Evolutionary conservation across 2,888 invertebrate species (phyloP), one percentile per base, ranked within the genome.

Genomic region (Holacanthella duospinosa): DNA sequence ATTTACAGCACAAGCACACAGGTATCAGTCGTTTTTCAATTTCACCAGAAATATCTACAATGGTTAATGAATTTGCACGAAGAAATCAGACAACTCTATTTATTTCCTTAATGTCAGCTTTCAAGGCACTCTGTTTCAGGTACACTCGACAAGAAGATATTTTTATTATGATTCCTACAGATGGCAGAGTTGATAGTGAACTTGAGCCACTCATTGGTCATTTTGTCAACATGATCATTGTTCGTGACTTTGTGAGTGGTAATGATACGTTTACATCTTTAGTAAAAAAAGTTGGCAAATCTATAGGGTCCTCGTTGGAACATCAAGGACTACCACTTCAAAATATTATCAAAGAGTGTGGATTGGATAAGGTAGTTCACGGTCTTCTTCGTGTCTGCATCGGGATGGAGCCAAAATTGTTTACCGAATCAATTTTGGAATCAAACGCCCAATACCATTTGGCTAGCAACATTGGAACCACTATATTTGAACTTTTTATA

Each of bases 241-340:
- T 57, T 29, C 29, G 57, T 2, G 29, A 27, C 27, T 3, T 19
- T 29, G 2, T 57, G 24, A 57, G 24, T 24, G 29, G 29, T 29
- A 29, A 28, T 4, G 4, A 28, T 2, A 29, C 6, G 3, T 57
- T 57, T 21, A 12, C 16, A 29, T 21, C 27, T 9, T 12, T 57
- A 2, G 29, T 57, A 9, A 19, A 28, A 29, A 9, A 19, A 28
- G 29, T 57, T 6, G 29, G 12, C 12, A 19, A 4, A 29, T 29
- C 29, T 6, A n/a, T 57, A 3, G 36, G 21, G 2, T 19, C 3
- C 4, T 21, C 29, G 4, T 57, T 12, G 19, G 9, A 57, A 21
- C 29, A 57, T 24, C 29, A 57, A 25, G 36, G 29, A 19, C 29
- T 29, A 16, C 57, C 57, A 4, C 29, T 57, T n/a, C 57, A 57